A percentile compares a stretch with the other conserved stretches of the same genome.
Evolutionary conservation across 30 jellyfish, hydroid and myxozoan species (phyloP).

Genomic region (Mastigias papua): DNA sequence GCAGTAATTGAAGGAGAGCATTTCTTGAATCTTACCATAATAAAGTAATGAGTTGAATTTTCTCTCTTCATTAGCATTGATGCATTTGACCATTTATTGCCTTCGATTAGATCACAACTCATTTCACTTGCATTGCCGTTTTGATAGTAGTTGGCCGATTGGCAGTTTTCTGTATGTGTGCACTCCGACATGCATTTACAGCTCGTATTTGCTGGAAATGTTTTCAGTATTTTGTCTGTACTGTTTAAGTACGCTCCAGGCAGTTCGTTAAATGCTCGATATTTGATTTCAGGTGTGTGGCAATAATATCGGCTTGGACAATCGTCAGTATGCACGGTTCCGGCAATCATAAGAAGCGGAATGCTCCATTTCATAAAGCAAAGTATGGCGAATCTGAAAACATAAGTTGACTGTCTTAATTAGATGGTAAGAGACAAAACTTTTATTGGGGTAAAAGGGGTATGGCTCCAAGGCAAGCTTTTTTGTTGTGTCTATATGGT

Average conservation of each 20-base stretch:
- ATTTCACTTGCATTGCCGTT: not conserved
- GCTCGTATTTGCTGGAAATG: not conserved
- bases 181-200: slow-evolving; percentile 26
- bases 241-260: slow-evolving; percentile 29
- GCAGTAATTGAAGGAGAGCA: not conserved
- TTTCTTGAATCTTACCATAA: not conserved
- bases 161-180: slow-evolving; percentile 19
- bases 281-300: slow-evolving; percentile 27
- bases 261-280: slow-evolving; percentile 30
- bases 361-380: no score
- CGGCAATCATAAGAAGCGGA: no score
- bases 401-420: no score
- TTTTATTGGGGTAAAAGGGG: no score
- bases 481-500: no score
- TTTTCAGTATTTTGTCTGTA: not conserved
- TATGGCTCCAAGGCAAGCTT: no score
- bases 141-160: slow-evolving; percentile 20
- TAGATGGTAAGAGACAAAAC: no score
- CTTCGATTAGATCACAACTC: slow-evolving; percentile 45
- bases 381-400: no score
- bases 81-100: slow-evolving; percentile 66
- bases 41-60: slow-evolving; percentile 31
- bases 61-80: not conserved
- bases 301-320: slow-evolving; percentile 54
- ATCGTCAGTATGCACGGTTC: no score